Conservation (phyloP, 2,797 vertebrate genomes). For the Betta splendens region DNA sequence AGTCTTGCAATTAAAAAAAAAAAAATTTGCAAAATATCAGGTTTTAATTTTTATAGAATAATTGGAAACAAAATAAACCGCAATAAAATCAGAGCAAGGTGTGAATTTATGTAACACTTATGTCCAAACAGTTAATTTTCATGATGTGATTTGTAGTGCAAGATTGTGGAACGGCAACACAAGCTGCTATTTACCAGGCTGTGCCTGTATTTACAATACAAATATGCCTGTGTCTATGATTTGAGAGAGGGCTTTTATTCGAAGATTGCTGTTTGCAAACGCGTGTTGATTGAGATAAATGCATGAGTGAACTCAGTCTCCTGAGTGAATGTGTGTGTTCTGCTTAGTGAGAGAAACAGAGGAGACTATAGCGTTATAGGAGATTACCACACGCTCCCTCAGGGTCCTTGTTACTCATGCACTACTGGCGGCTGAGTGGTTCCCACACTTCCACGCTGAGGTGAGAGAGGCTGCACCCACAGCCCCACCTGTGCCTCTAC, state of each 20-base stretch:
- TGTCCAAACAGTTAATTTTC: conserved; percentile 28
- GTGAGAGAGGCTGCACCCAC: conserved; percentile 78
- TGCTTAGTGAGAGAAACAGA: conserved; percentile 62
- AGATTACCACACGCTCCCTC: conserved; percentile 84
- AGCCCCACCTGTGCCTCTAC: conserved; percentile 80
- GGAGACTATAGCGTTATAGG: conserved; percentile 71
- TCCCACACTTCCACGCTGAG: conserved; percentile 83
- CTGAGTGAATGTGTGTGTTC: conserved; percentile 66
- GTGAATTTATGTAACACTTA: conserved; percentile 17
- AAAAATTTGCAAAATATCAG: too few species aligned
- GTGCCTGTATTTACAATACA: conserved; percentile 64
- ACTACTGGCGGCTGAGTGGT: conserved; percentile 74
- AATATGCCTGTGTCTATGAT: conserved; percentile 49
- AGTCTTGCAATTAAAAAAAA: too few species aligned
- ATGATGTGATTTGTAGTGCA: conserved; percentile 37
- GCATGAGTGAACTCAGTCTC: conserved; percentile 34
- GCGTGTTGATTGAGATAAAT: conserved; percentile 60
- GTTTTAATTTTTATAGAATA: too few species aligned
- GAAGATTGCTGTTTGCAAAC: conserved; percentile 70
- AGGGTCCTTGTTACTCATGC: conserved; percentile 83
- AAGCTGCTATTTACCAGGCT: conserved; percentile 51
- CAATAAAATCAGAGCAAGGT: conserved; percentile 10
- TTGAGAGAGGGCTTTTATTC: conserved; percentile 59
- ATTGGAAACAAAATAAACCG: background rate
- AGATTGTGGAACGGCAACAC: conserved; percentile 14